phyloP scores from a whole-genome alignment of 2,797 vertebrate species.

The Anomalospiza imberbis region DNA sequence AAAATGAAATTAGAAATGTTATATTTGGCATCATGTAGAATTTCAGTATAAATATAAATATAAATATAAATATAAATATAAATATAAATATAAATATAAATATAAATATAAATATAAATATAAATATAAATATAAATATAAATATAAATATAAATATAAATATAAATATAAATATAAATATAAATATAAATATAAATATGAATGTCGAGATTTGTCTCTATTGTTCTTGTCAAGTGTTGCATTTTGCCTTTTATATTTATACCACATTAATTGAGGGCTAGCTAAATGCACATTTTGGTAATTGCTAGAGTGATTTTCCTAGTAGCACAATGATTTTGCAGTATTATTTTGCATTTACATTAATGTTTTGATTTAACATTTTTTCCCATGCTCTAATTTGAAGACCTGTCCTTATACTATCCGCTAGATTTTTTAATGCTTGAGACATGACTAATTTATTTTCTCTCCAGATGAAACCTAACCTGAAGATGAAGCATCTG shows the following conservation, averaged over 20 bases:
- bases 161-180: not conserved
- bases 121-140: not conserved
- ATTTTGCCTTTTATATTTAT: not conserved
- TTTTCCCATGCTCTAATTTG: not conserved
- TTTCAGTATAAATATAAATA: not conserved
- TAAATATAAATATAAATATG: not conserved
- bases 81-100: not conserved
- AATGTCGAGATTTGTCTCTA: not conserved
- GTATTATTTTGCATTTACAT: not conserved
- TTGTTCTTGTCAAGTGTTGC: not conserved
- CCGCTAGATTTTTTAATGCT: not conserved
- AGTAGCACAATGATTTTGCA: not conserved
- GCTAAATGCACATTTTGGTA: not conserved
- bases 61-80: not conserved
- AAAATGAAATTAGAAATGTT: not conserved
- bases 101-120: not conserved
- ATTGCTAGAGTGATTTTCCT: not conserved
- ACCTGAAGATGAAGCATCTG: not conserved
- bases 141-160: not conserved
- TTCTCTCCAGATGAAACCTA: not conserved
- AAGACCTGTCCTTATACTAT: not conserved
- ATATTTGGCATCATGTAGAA: not conserved
- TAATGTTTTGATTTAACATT: not conserved
- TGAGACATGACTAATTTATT: not conserved
- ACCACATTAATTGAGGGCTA: not conserved